These are phyloP conservation scores for Elmis aenea DNA, from an alignment of 2,888 invertebrate genomes.

Conservation along the genomic window DNA sequence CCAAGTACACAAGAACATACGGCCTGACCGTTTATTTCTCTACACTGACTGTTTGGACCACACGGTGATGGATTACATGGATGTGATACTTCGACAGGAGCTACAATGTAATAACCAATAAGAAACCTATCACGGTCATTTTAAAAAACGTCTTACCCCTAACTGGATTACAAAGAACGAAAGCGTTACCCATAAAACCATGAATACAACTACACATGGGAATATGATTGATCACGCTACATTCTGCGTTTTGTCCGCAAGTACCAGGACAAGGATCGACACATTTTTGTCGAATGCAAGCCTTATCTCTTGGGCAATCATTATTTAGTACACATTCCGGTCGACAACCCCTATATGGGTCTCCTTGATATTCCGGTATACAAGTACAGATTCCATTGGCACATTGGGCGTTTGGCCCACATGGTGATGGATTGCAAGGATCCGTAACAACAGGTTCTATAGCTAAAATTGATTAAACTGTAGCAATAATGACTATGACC, in stretches of 20 bases:
- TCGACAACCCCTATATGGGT: conserved; percentile 63
- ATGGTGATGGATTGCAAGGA: conserved; percentile 58
- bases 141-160: too few relatives aligned
- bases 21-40: conserved; percentile 60
- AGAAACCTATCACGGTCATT: too few relatives aligned
- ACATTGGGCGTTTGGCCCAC: conserved; percentile 60
- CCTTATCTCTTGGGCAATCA: conserved; percentile 64
- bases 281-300: conserved; percentile 67
- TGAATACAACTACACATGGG: conserved; percentile 49
- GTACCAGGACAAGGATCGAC: conserved; percentile 67
- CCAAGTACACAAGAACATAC: conserved; percentile 65
- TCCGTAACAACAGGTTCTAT: conserved; percentile 36
- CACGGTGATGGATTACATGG: conserved; percentile 68
- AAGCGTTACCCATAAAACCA: conserved; percentile 47
- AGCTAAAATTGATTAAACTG: conserved; percentile 15
- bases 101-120: too few relatives aligned
- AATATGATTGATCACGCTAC: conserved; percentile 53
- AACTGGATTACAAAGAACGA: conserved; percentile 39
- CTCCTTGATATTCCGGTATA: conserved; percentile 62
- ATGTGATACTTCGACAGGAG: conserved; percentile 48
- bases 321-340: conserved; percentile 71
- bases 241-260: conserved; percentile 69
- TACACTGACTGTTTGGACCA: conserved; percentile 63
- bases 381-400: conserved; percentile 66
- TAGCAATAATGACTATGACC: not conserved